A percentile compares a stretch with the other conserved stretches of the same genome.
phyloP scores from a whole-genome alignment of 1,140 invertebrate genomes.

The Zaprionus camerounensis region DNA sequence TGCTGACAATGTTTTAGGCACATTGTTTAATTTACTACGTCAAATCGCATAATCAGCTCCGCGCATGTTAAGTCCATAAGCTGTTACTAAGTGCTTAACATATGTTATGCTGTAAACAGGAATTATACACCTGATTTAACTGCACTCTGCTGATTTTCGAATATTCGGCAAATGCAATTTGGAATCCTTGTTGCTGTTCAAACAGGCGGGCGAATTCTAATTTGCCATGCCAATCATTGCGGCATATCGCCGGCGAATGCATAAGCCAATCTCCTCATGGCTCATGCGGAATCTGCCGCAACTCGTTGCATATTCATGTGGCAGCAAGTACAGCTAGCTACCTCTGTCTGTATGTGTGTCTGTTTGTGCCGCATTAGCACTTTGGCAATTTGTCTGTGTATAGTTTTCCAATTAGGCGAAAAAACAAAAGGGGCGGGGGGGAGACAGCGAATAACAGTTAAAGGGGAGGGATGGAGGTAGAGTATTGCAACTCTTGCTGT shows the following conservation, averaged over 20 bases:
- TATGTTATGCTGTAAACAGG: background rate
- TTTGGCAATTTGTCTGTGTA: conserved; percentile 49
- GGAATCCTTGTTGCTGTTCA: background rate
- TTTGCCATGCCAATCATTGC: conserved; percentile 18
- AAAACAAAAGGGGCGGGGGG: conserved; percentile 31
- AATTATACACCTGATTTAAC: background rate
- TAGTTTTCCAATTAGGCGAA: conserved; percentile 74
- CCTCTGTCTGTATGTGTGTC: background rate
- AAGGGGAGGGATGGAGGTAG: background rate
- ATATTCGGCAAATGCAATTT: background rate
- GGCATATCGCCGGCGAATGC: background rate
- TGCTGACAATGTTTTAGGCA: background rate
- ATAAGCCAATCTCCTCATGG: conserved; percentile 4
- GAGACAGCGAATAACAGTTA: background rate
- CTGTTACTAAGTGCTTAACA: conserved; percentile 3
- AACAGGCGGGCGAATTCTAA: conserved; percentile 7
- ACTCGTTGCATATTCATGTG: conserved; percentile 7
- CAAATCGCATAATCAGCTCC: background rate
- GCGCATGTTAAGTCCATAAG: background rate
- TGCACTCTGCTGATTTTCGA: background rate
- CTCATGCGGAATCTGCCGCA: background rate
- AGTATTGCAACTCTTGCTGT: conserved; percentile 37
- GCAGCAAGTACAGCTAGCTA: background rate
- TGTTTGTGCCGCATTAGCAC: conserved; percentile 41
- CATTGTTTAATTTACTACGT: background rate